Conservation (phyloP, 2,888 invertebrate genomes). For the Octodonta nipae region DNA sequence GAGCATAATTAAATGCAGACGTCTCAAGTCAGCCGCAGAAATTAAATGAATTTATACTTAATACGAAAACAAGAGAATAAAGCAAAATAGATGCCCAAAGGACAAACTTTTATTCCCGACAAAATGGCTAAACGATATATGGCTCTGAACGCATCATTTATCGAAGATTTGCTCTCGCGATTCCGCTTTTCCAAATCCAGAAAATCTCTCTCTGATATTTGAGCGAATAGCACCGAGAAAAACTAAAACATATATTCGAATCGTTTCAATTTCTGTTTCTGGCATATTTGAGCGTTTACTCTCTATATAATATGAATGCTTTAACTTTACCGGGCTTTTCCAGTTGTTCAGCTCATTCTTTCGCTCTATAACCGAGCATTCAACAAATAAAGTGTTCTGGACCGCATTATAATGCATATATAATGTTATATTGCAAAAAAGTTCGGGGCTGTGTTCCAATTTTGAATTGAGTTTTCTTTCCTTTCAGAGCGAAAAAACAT, state of each 20-base stretch:
- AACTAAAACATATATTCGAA: slow-evolving; percentile 35
- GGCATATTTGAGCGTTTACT: slow-evolving; percentile 38
- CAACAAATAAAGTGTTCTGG: slow-evolving; percentile 23
- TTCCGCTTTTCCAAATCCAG: slow-evolving; percentile 6
- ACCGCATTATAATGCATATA: slow-evolving; percentile 37
- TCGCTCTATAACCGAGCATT: slow-evolving; percentile 19
- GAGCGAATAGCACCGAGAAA: slow-evolving; percentile 25
- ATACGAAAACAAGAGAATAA: too few relatives aligned
- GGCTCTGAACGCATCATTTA: slow-evolving; percentile 15
- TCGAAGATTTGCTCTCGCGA: slow-evolving; percentile 10
- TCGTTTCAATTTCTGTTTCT: slow-evolving; percentile 38
- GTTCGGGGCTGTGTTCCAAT: slow-evolving; percentile 22
- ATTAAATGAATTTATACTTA: too few relatives aligned
- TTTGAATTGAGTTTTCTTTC: not conserved
- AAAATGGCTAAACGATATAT: slow-evolving; percentile 8
- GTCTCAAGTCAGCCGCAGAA: too few relatives aligned
- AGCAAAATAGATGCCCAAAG: slow-evolving; percentile 9
- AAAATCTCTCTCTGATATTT: slow-evolving; percentile 20
- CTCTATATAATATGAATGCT: slow-evolving; percentile 38
- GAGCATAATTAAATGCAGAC: too few relatives aligned
- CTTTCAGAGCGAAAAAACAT: too few relatives aligned
- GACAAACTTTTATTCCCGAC: slow-evolving; percentile 9
- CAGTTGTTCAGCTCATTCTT: slow-evolving; percentile 29
- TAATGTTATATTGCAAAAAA: slow-evolving; percentile 38
- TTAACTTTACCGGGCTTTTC: slow-evolving; percentile 33